A percentile compares a stretch with the other conserved stretches of the same genome.
phyloP scores from a whole-genome alignment of 2,888 invertebrate genomes.

The Globia sparganii region DNA sequence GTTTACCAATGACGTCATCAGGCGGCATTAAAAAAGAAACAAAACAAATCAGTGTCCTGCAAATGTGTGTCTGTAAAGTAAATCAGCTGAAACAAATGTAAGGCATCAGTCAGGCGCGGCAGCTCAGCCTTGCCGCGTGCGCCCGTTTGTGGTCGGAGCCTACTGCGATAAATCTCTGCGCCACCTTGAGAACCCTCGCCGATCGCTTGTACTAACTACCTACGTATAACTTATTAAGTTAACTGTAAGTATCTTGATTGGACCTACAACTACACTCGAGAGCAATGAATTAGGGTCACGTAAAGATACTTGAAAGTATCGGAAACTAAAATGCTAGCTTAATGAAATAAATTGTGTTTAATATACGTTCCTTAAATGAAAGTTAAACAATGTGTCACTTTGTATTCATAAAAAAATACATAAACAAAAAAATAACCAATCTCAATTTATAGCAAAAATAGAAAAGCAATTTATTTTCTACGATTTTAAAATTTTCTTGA shows the following conservation, averaged over 20 bases:
- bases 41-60: constrained; percentile 75
- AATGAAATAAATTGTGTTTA: too few species aligned
- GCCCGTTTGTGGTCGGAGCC: constrained; percentile 87
- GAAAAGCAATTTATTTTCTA: too few species aligned
- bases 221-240: constrained; percentile 49
- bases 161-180: constrained; percentile 84
- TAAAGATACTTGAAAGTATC: too few species aligned
- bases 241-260: constrained; percentile 42
- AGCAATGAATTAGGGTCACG: too few species aligned
- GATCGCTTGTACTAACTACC: constrained; percentile 67
- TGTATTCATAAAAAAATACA: too few species aligned
- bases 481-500: too few species aligned
- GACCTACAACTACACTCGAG: constrained; percentile 27
- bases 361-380: too few species aligned
- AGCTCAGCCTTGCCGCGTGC: constrained; percentile 64
- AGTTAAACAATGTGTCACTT: too few species aligned
- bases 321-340: too few species aligned
- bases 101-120: constrained; percentile 84
- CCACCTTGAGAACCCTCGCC: constrained; percentile 84
- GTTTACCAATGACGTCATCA: neutral
- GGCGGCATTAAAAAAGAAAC: constrained; percentile 60
- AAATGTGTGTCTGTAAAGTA: constrained; percentile 84
- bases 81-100: constrained; percentile 90
- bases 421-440: too few species aligned
- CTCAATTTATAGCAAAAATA: too few species aligned